phyloP scores from a whole-genome alignment of 92 coral and sea anemone genomes.

The Heliopora coerulea region DNA sequence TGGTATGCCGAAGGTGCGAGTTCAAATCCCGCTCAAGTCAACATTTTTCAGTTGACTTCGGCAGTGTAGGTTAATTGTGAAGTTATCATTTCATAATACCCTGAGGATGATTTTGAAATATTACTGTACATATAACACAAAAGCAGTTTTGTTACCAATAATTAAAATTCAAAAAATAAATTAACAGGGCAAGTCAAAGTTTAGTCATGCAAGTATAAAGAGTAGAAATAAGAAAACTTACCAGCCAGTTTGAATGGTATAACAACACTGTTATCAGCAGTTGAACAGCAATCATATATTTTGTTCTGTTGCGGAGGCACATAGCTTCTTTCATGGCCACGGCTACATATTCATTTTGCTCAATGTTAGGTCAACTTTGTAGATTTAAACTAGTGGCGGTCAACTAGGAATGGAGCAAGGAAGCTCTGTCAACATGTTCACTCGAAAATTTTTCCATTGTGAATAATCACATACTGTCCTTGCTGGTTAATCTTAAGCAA shows the following conservation, averaged over 20 bases:
- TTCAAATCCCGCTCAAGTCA: too few relatives aligned
- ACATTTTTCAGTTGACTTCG: too few relatives aligned
- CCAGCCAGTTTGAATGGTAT: conserved; percentile 74
- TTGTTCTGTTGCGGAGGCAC: conserved; percentile 52
- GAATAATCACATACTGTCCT: conserved; percentile 53
- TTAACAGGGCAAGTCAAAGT: too few relatives aligned
- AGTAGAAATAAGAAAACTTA: too few relatives aligned
- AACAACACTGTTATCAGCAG: conserved; percentile 53
- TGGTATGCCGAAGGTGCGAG: too few relatives aligned
- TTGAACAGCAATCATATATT: conserved; percentile 65
- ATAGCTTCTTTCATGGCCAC: conserved; percentile 75
- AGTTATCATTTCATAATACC: too few relatives aligned
- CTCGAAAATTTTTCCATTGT: conserved; percentile 48
- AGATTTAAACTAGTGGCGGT: conserved; percentile 45
- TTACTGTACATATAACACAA: too few relatives aligned
- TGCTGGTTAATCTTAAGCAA: conserved; percentile 52
- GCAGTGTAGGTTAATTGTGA: too few relatives aligned
- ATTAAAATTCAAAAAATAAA: too few relatives aligned
- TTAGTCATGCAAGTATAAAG: too few relatives aligned
- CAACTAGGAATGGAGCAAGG: conserved; percentile 54
- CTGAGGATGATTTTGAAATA: too few relatives aligned
- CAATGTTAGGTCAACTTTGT: conserved; percentile 31
- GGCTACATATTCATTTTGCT: conserved; percentile 36
- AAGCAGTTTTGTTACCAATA: too few relatives aligned
- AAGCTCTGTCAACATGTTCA: conserved; percentile 58